Base-by-base conservation (phyloP, 92 coral and sea anemone genomes). In the Phenganax stokvisi region DNA sequence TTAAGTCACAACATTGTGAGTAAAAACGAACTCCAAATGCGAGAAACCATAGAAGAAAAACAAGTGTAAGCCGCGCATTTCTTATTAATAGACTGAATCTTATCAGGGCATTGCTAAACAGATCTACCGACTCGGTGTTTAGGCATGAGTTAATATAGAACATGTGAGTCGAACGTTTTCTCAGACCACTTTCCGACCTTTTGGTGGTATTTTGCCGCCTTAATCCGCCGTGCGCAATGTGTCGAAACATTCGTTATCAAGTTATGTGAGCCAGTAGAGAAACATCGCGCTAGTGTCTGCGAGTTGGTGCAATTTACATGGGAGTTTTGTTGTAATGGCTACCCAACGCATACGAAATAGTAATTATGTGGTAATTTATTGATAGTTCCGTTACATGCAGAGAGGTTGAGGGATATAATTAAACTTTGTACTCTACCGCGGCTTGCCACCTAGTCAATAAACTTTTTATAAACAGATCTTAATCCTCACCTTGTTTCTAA, bases 351-450 rank as follows among this genome's bases (percentile, higher is more conserved):
- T 79, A 65, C 73, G 83, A 63, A 63, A 79, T 79, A 79, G 63
- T 57, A 79, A 79, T 79, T 79, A 79, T 79, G 60, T 79, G 63
- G 83, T 65, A 63, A 79, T 37, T 65, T 62, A 51, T 79, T 69
- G 57, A 31, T 79, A 54, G 83, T 79, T 79, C 83, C 83, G 83
- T 63, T 65, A 63, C 83, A 79, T 62, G 83, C 83, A 63, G 83
- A 6, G 83, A 60, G 73, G 74, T 65, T 79, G 74, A 79, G 69
- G 73, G 83, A 79, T 65, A 68, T 27, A 79, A 79, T 79, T 79
- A 79, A 64, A 79, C 83, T 79, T 79, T 79, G 74, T 79, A 62
- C 59, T 79, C 44, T 52, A 79, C 83, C 83, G 74, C 83, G 30
- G 20, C 77, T 30, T 51, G 74, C 83, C 83, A 79, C 83, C 83